Evolutionary conservation across 2,888 invertebrate species (phyloP).

Genomic region (Epistrophe grossulariae): DNA sequence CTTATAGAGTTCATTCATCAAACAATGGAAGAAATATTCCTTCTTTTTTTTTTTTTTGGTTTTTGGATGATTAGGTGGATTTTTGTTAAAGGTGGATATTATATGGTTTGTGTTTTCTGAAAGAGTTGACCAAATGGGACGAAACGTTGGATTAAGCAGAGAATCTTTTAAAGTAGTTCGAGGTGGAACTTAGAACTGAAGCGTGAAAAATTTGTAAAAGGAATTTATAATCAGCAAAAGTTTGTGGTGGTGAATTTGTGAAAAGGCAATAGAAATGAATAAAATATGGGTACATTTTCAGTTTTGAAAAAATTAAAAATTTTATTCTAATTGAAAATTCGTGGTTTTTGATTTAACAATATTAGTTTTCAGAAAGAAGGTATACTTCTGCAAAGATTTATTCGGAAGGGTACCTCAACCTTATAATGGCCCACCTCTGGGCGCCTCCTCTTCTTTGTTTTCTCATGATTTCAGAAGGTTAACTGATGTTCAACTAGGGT

Average conservation of each 20-base stretch:
- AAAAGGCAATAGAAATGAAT: neutral
- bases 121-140: slow-evolving; percentile 25
- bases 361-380: too few species aligned
- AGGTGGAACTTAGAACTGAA: slow-evolving; percentile 36
- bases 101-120: neutral
- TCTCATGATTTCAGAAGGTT: too few species aligned
- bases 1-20: neutral
- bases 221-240: neutral
- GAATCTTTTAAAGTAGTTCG: neutral
- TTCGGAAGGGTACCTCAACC: too few species aligned
- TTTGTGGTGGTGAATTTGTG: neutral
- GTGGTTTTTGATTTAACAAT: too few species aligned
- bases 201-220: slow-evolving; percentile 34
- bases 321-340: neutral
- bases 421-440: too few species aligned
- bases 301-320: neutral
- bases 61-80: slow-evolving; percentile 9
- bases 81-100: slow-evolving; percentile 23
- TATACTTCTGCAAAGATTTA: too few species aligned
- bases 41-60: slow-evolving; percentile 35
- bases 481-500: too few species aligned
- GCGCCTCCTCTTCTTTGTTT: too few species aligned
- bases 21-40: slow-evolving; percentile 19
- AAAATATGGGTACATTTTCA: neutral
- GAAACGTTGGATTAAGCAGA: slow-evolving; percentile 31